Percentiles rank a stretch among this genome's conserved stretches.
These are phyloP conservation scores for Lydus trimaculatus DNA, from an alignment of 2,888 invertebrate species.

Conservation along the genomic window DNA sequence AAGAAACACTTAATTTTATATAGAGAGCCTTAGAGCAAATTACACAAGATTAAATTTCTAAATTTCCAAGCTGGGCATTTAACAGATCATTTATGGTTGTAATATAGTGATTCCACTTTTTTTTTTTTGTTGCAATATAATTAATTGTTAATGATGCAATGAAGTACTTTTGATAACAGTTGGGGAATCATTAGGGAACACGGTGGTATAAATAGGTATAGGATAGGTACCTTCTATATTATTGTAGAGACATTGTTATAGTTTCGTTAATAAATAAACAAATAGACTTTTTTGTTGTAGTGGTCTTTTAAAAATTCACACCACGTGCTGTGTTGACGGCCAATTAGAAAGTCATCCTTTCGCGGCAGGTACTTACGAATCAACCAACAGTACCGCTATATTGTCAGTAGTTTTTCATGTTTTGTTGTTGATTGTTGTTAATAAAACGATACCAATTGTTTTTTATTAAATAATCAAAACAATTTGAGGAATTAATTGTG, in stretches of 20 bases:
- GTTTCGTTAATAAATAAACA: not conserved
- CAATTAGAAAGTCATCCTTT: slow-evolving; percentile 39
- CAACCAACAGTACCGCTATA: slow-evolving; percentile 17
- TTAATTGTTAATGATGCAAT: slow-evolving; percentile 3
- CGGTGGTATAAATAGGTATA: too few species aligned
- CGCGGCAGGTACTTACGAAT: slow-evolving; percentile 41
- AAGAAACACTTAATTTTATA: not conserved
- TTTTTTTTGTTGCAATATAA: not conserved
- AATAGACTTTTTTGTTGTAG: not conserved
- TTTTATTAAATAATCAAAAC: not conserved
- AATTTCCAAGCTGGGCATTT: not conserved
- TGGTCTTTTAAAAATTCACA: slow-evolving; percentile 5
- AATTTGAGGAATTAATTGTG: slow-evolving; percentile 13
- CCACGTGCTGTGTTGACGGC: slow-evolving; percentile 35
- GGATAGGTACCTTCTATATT: too few species aligned
- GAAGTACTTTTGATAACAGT: not conserved
- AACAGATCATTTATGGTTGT: not conserved
- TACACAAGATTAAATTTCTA: not conserved
- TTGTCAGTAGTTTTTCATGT: slow-evolving; percentile 28
- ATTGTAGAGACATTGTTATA: too few species aligned
- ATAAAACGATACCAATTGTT: not conserved
- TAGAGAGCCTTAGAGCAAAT: not conserved
- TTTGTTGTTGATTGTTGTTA: slow-evolving; percentile 26
- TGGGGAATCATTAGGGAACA: too few species aligned
- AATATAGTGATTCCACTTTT: not conserved